These are phyloP conservation scores for Brienomyrus brachyistius DNA, from an alignment of 2,113 vertebrate genomes.

Conservation along the genomic window DNA sequence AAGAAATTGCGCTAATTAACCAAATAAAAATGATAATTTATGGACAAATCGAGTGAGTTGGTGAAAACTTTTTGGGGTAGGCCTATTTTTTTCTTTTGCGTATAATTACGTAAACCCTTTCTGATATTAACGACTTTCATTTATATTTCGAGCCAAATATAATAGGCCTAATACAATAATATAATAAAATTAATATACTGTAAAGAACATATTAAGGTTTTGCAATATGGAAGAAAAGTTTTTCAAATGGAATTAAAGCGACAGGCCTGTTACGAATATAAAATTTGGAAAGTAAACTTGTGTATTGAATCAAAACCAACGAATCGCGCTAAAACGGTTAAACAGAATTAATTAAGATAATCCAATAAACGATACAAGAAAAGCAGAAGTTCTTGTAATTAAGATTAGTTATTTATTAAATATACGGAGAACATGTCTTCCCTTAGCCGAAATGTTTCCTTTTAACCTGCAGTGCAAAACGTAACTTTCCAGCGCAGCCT, in stretches of 20 bases:
- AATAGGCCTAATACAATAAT: not conserved
- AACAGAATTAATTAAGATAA: not conserved
- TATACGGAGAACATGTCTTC: not conserved
- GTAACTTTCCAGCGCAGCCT: not conserved
- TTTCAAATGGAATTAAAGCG: not conserved
- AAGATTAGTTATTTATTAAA: not conserved
- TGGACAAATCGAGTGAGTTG: not conserved
- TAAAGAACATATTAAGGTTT: not conserved
- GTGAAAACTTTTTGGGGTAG: not conserved
- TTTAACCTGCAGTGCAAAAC: not conserved
- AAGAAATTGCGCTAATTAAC: not conserved
- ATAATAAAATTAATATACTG: not conserved
- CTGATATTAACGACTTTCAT: not conserved
- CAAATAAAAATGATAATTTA: not conserved
- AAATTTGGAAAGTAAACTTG: not conserved
- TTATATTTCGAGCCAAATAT: not conserved
- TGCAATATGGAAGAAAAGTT: not conserved
- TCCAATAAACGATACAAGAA: not conserved
- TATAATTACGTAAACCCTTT: not conserved
- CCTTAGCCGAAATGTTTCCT: not conserved
- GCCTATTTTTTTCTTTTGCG: not conserved
- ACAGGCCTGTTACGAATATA: not conserved
- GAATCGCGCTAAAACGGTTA: not conserved
- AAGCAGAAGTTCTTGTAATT: not conserved
- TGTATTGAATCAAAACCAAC: not conserved